Conservation (phyloP, 2,888 invertebrate genomes). For the Eulithis testata region DNA sequence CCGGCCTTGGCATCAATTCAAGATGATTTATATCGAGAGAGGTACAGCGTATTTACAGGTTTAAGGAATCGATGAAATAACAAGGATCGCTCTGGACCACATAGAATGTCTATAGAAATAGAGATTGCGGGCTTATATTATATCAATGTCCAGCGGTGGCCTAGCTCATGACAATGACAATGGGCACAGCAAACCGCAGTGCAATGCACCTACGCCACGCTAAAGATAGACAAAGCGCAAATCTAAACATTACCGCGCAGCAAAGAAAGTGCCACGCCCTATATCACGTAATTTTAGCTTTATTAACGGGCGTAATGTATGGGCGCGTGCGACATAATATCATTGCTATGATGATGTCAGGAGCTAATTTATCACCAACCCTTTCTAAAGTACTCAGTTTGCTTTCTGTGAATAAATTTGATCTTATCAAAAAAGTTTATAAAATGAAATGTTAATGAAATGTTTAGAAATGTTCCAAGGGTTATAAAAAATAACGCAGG, state of each 20-base stretch:
- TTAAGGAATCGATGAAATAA: background rate
- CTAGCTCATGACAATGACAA: constrained; percentile 9
- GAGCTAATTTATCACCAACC: constrained; percentile 13
- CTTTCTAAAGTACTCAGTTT: background rate
- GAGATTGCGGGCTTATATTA: background rate
- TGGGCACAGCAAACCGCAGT: constrained; percentile 4
- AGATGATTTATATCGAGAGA: too few species aligned
- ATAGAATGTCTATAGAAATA: too few species aligned
- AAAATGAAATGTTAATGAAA: too few species aligned
- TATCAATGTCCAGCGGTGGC: background rate
- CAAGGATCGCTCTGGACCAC: background rate
- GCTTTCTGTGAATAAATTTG: background rate
- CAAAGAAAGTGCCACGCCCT: constrained; percentile 35
- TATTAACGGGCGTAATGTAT: constrained; percentile 24
- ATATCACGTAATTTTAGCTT: constrained; percentile 30
- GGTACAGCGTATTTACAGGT: too few species aligned
- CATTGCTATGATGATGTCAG: constrained; percentile 28
- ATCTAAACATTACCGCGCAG: constrained; percentile 7
- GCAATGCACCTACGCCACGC: constrained; percentile 10
- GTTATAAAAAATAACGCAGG: too few species aligned
- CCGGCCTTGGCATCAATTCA: too few species aligned
- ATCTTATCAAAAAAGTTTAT: background rate
- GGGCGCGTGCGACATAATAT: constrained; percentile 28
- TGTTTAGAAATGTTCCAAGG: too few species aligned
- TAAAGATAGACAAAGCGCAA: constrained; percentile 8